These are phyloP conservation scores for Laticauda laticaudata DNA, from an alignment of 2,113 vertebrate genomes.

Conservation along the genomic window DNA sequence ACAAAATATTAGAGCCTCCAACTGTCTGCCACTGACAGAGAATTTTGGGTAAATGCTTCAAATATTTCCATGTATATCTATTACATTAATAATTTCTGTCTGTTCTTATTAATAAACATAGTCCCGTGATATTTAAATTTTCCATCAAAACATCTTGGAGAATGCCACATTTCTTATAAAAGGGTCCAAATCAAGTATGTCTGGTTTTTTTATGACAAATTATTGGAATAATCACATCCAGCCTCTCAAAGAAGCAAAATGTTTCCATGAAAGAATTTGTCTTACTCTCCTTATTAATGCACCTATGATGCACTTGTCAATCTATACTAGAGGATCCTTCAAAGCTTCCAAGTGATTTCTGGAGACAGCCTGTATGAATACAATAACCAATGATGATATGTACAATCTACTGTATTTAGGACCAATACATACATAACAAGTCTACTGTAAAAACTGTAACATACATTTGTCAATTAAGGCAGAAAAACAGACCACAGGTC, in stretches of 20 bases:
- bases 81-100: not conserved
- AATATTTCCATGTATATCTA: not conserved
- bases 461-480: slow-evolving; percentile 10
- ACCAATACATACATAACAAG: not conserved
- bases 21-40: not conserved
- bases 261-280: not conserved
- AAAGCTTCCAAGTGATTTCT: not conserved
- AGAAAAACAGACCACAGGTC: slow-evolving; percentile 18
- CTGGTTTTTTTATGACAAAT: not conserved
- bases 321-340: not conserved
- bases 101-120: not conserved
- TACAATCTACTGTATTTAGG: not conserved
- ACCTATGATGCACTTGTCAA: not conserved
- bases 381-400: not conserved
- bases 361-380: not conserved
- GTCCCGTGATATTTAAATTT: too few relatives aligned
- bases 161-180: not conserved
- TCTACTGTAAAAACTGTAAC: slow-evolving; percentile 23
- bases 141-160: not conserved
- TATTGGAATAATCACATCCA: not conserved
- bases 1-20: not conserved
- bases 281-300: not conserved
- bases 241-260: not conserved
- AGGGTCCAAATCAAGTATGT: not conserved
- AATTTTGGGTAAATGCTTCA: not conserved